Evolutionary conservation across 2,888 invertebrate genomes (phyloP).

Genomic region (Cephus pygmeus): DNA sequence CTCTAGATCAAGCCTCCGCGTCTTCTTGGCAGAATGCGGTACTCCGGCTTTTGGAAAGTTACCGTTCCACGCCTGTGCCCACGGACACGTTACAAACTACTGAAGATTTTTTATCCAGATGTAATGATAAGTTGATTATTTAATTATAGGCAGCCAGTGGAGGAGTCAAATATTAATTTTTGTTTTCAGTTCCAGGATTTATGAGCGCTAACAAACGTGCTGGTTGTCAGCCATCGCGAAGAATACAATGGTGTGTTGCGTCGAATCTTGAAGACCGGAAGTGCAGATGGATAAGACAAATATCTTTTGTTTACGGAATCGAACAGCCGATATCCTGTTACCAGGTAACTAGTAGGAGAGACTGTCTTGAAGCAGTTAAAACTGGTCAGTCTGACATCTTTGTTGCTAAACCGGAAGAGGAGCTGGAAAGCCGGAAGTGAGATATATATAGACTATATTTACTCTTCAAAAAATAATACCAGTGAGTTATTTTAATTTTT

Average conservation of each 20-base stretch:
- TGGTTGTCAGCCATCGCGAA: slow-evolving; percentile 55
- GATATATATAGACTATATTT: slow-evolving; percentile 13
- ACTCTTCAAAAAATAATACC: not conserved
- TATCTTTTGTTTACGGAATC: slow-evolving; percentile 79
- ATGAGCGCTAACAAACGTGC: slow-evolving; percentile 55
- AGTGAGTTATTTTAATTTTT: not conserved
- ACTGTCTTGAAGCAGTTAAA: slow-evolving; percentile 77
- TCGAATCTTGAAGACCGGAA: slow-evolving; percentile 79
- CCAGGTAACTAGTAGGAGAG: slow-evolving; percentile 70
- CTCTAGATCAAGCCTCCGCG: slow-evolving; percentile 56
- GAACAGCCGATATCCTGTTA: slow-evolving; percentile 85
- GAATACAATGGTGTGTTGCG: slow-evolving; percentile 72
- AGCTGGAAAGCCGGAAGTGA: slow-evolving; percentile 77
- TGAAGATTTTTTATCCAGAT: slow-evolving; percentile 74
- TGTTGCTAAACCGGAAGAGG: slow-evolving; percentile 77
- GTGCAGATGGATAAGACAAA: slow-evolving; percentile 82
- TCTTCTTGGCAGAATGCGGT: slow-evolving; percentile 71
- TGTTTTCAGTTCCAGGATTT: slow-evolving; percentile 56
- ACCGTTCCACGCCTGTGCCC: slow-evolving; percentile 62
- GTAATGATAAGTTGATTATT: slow-evolving; percentile 39
- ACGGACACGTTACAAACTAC: slow-evolving; percentile 71
- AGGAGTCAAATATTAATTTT: not conserved
- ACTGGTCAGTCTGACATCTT: slow-evolving; percentile 78
- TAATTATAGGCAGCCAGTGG: not conserved
- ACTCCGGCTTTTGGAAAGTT: slow-evolving; percentile 72